Percentiles rank a stretch among this genome's conserved stretches.
Evolutionary conservation across 2,113 vertebrate species (phyloP).

Genomic region (Oncorhynchus masou): DNA sequence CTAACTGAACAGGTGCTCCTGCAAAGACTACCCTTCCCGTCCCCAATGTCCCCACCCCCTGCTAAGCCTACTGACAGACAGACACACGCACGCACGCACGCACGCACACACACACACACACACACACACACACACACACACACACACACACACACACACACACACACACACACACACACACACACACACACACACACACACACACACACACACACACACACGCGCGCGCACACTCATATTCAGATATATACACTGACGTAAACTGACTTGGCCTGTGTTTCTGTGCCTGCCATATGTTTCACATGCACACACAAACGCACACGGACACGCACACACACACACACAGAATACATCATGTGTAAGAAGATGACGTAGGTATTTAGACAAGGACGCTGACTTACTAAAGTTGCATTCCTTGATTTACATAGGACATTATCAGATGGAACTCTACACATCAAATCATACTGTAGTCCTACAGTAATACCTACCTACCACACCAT

Average conservation of each 20-base stretch:
- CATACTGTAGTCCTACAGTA: not conserved
- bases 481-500: not conserved
- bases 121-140: conserved; percentile 23
- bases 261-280: too few relatives aligned
- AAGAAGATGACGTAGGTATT: conserved; percentile 49
- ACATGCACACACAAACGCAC: conserved; percentile 6
- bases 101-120: conserved; percentile 7
- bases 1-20: conserved; percentile 73
- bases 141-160: not conserved
- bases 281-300: not conserved
- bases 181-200: conserved; percentile 7
- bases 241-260: too few relatives aligned
- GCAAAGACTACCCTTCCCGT: conserved; percentile 54
- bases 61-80: conserved; percentile 19
- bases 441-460: not conserved
- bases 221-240: too few relatives aligned
- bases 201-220: conserved; percentile 1
- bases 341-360: conserved; percentile 41
- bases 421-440: not conserved
- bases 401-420: not conserved
- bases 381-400: conserved; percentile 44
- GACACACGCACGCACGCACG: conserved; percentile 14
- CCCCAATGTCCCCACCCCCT: conserved; percentile 30
- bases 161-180: conserved; percentile 1
- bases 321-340: not conserved